phyloP scores from a whole-genome alignment of 2,888 invertebrate species.

The Tenodera sinensis region DNA sequence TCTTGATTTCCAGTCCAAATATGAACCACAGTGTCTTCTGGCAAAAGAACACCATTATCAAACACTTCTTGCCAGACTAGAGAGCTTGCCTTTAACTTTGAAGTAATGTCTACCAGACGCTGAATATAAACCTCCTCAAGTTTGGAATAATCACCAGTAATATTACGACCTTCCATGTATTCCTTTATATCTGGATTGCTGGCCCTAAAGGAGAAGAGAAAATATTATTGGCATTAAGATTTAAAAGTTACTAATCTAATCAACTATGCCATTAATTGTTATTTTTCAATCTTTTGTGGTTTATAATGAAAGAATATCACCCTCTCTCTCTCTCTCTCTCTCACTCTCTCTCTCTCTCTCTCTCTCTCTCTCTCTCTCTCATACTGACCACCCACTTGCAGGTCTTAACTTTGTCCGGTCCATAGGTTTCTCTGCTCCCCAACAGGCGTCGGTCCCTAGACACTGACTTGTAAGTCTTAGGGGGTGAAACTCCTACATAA shows the following conservation, averaged over 20 bases:
- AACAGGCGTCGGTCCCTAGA: too few species aligned
- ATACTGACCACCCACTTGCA: too few species aligned
- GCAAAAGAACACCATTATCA: slow-evolving; percentile 63
- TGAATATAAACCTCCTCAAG: slow-evolving; percentile 69
- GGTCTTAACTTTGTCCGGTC: too few species aligned
- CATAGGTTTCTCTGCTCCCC: too few species aligned
- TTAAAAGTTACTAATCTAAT: neutral
- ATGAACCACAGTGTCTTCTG: slow-evolving; percentile 68
- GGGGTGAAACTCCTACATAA: too few species aligned
- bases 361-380: too few species aligned
- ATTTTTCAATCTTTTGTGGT: too few species aligned
- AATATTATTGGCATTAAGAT: slow-evolving; percentile 20
- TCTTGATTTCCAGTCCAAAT: slow-evolving; percentile 64
- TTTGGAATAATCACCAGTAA: slow-evolving; percentile 50
- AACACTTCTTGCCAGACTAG: slow-evolving; percentile 88
- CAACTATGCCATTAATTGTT: too few species aligned
- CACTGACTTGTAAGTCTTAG: too few species aligned
- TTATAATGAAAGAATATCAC: too few species aligned
- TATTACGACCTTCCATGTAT: slow-evolving; percentile 58
- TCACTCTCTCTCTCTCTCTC: too few species aligned
- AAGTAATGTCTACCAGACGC: slow-evolving; percentile 53
- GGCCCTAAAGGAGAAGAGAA: slow-evolving; percentile 45
- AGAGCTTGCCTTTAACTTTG: slow-evolving; percentile 49
- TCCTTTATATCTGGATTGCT: slow-evolving; percentile 60
- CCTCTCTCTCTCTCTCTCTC: too few species aligned